These are phyloP conservation scores for Meloidogyne floridensis DNA, from an alignment of 1,140 invertebrate genomes.

Conservation along the genomic window DNA sequence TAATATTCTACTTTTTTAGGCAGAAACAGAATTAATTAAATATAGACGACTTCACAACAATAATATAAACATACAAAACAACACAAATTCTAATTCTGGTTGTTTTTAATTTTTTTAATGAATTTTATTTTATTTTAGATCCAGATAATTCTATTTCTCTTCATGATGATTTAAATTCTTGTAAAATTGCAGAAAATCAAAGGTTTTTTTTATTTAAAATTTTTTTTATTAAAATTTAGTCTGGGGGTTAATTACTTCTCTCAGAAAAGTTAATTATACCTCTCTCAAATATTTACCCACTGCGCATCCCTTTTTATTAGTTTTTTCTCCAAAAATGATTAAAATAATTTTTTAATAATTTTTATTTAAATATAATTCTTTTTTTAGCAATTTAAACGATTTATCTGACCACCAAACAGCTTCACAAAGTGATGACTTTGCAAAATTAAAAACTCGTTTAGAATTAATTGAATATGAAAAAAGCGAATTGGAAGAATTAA, in stretches of 20 bases:
- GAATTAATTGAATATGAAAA: slow-evolving; percentile 19
- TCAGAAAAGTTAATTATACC: too few relatives aligned
- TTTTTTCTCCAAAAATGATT: too few relatives aligned
- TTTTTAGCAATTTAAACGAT: neutral
- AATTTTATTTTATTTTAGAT: slow-evolving; percentile 6
- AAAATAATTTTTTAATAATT: too few relatives aligned
- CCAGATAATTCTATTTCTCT: neutral
- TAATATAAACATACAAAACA: neutral
- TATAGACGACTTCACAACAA: neutral
- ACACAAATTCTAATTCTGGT: neutral
- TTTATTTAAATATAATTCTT: neutral
- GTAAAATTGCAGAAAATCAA: neutral
- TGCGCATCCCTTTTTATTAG: too few relatives aligned
- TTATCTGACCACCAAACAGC: neutral
- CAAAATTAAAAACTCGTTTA: slow-evolving; percentile 7
- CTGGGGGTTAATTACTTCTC: too few relatives aligned
- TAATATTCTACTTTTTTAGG: too few relatives aligned
- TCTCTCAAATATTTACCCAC: too few relatives aligned
- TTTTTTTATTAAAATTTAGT: neutral
- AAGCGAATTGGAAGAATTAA: slow-evolving; percentile 9
- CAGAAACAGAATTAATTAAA: slow-evolving; percentile 11
- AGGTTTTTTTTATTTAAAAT: neutral
- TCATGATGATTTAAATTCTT: neutral
- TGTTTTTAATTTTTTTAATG: neutral
- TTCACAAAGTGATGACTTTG: slow-evolving; percentile 13